These are phyloP conservation scores for Alcis repandata DNA, from an alignment of 2,888 invertebrate species.

Conservation along the genomic window DNA sequence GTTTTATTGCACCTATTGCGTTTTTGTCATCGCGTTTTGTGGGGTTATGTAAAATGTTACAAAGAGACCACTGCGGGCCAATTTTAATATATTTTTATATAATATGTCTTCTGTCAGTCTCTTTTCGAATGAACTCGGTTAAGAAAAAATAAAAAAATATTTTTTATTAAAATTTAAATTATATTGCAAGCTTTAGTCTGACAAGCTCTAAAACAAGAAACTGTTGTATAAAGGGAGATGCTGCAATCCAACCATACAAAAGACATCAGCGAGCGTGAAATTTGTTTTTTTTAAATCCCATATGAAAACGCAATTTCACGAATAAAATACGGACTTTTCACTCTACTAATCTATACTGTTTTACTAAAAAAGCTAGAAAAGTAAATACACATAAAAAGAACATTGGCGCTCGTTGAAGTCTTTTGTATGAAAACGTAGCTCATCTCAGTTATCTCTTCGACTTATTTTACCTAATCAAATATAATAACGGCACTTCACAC, in stretches of 20 bases:
- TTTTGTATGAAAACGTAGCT: background rate
- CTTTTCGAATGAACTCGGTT: background rate
- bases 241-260: background rate
- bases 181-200: too few relatives aligned
- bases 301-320: background rate
- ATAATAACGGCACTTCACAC: constrained; percentile 5
- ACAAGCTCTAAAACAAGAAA: too few relatives aligned
- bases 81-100: too few relatives aligned
- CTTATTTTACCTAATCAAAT: background rate
- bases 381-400: background rate
- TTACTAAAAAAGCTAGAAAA: too few relatives aligned
- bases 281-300: background rate
- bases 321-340: too few relatives aligned
- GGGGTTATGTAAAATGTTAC: constrained; percentile 18
- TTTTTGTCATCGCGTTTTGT: background rate
- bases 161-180: too few relatives aligned
- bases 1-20: constrained; percentile 10
- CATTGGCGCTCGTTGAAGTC: background rate
- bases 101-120: too few relatives aligned
- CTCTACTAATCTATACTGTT: too few relatives aligned
- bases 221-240: too few relatives aligned
- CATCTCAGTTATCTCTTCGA: background rate
- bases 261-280: background rate
- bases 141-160: too few relatives aligned
- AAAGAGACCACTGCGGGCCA: too few relatives aligned